Percentiles rank a stretch among this genome's conserved stretches.
Conservation (phyloP, 2,113 vertebrate genomes). For the Sylvia atricapilla region DNA sequence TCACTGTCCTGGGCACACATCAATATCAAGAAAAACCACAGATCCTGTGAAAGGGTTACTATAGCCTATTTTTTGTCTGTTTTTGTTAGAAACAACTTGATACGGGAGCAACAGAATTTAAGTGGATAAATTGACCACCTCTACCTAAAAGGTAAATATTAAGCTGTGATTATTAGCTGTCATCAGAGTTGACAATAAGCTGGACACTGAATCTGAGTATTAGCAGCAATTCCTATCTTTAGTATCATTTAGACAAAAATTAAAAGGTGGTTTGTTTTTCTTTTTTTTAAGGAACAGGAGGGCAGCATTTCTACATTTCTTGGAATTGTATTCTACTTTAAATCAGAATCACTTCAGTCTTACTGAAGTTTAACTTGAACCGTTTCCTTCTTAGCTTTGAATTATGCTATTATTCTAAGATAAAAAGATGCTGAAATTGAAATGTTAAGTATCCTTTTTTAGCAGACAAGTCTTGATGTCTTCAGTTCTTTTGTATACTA, state of each 20-base stretch:
- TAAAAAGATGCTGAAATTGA: constrained; percentile 16
- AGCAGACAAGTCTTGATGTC: not conserved
- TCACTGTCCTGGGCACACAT: not conserved
- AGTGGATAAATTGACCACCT: not conserved
- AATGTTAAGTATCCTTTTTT: constrained; percentile 11
- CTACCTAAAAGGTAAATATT: not conserved
- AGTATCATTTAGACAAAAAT: not conserved
- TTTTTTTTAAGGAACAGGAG: not conserved
- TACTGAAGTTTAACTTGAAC: not conserved
- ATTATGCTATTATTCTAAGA: not conserved
- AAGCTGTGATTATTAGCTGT: not conserved
- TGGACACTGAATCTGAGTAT: not conserved
- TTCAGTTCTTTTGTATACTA: not conserved
- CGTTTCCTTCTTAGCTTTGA: not conserved
- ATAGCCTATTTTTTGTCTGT: too few relatives aligned
- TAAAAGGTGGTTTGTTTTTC: not conserved
- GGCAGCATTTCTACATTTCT: not conserved
- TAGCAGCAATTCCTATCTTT: not conserved
- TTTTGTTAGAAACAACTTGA: not conserved
- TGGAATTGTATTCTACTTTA: not conserved
- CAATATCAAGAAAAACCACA: not conserved
- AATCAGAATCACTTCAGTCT: not conserved
- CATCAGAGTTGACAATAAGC: not conserved
- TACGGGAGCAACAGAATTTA: not conserved
- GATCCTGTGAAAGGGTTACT: not conserved